Evolutionary conservation across 2,113 vertebrate genomes (phyloP), one percentile per base, ranked within the genome.

Genomic region (Anser cygnoides): DNA sequence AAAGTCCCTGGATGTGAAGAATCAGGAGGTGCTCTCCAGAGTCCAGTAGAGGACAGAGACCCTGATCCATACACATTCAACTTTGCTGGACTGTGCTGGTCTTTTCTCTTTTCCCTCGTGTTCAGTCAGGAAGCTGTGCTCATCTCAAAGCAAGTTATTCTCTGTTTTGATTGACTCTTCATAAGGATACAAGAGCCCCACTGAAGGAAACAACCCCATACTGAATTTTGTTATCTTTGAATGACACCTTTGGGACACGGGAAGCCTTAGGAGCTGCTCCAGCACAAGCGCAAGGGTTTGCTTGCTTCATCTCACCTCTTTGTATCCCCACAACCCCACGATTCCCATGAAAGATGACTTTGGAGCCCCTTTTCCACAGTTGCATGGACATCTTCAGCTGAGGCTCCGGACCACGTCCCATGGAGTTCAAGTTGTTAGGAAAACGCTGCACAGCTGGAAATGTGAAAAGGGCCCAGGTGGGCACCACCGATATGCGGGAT

Each of bases 231-330:
- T 11, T 46, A 49, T 21, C 76, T 74, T 9, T 17, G 71, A 35
- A 61, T 66, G 2, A 35, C 35, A 71, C 29, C 50, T 43, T 21
- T 0, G 0, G 49, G 37, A 13, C 20, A 44, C 4, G 22, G 29
- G n/a, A 83, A n/a, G 44, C 31, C 35, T 65, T 0, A 0, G 50
- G 55, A 83, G 39, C 63, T 66, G 67, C 62, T n/a, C 79, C 49
- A 75, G 61, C 75, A 58, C 11, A 28, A 82, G 74, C 50, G 72
- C 23, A 12, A 75, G 52, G n/a, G 28, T 57, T 87, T 93, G 57
- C 44, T 43, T 72, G 16, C 39, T 85, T 83, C 75, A 67, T 8
- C 39, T 62, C 22, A 39, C 33, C 61, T 65, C 29, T 57, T 43
- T 35, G 50, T 39, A 74, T 18, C 59, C 35, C 66, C 4, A 4